Evolutionary conservation across 2,797 vertebrate genomes (phyloP), one percentile per base, ranked within the genome.

Genomic region (Octomys mimax): DNA sequence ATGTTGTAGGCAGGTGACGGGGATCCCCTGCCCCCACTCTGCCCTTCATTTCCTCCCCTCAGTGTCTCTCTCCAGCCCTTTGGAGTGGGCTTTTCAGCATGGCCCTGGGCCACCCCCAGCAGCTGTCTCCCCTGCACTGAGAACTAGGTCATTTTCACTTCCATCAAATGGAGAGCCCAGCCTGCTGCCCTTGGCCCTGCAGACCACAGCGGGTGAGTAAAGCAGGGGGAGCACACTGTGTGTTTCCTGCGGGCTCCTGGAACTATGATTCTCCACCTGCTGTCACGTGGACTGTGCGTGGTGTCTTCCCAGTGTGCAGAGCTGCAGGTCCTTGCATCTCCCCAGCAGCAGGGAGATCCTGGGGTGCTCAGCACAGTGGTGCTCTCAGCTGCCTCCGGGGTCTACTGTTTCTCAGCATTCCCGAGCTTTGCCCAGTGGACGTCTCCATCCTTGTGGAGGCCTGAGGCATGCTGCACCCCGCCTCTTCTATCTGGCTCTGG

Each of bases 1-100:
- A 92, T 95, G 86, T 42, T 75, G 81, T 54, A 93, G 79, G 95
- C 87, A 73, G n/a, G 21, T 28, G 46, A 21, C 39, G n/a, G 42
- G 66, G 33, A 36, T 16, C 18, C 42, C 54, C 16, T 9, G 3
- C 28, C 8, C n/a, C 16, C 3, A n/a, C 21, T 18, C 1, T 10
- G 6, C n/a, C 13, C 49, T 39, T 13, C 31, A 26, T 36, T 61
- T 36, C 64, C 22, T 3, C 42, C 21, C 80, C 78, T 21, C 28
- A n/a, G 14, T 9, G 73, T 77, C 64, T 16, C 13, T 83, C 62
- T 90, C 52, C 26, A 49, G 54, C 33, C 59, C 21, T 80, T 92
- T 70, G 8, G 70, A 86, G 36, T 42, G 66, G 92, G 46, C 68
- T 73, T 52, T 80, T 52, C 46, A 85, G 42, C 13, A 16, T 1